Conservation (phyloP, 1,140 invertebrate genomes). For the Drosophila paulistorum region DNA sequence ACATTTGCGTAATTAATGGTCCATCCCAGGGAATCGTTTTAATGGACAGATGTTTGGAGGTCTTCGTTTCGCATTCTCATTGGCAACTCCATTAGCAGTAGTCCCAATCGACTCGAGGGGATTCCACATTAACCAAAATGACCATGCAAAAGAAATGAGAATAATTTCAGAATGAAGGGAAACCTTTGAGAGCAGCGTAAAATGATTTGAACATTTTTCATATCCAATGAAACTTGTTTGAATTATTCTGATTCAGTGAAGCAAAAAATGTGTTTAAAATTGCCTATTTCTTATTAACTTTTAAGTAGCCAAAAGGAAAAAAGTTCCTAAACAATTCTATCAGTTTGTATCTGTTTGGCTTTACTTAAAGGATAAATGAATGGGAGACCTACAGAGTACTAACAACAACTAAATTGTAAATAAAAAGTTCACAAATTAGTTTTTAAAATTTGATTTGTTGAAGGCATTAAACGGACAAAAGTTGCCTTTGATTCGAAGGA, state of each 20-base stretch:
- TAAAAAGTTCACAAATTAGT: too few species aligned
- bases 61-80: conserved; percentile 50
- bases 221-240: not conserved
- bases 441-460: too few species aligned
- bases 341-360: too few species aligned
- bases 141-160: conserved; percentile 14
- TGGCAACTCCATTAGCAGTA: conserved; percentile 71
- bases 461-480: too few species aligned
- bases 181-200: not conserved
- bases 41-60: conserved; percentile 59
- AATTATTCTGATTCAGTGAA: not conserved
- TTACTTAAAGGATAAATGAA: too few species aligned
- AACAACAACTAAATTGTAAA: too few species aligned
- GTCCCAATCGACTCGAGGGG: conserved; percentile 40
- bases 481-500: too few species aligned
- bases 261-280: not conserved
- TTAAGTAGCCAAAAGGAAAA: not conserved
- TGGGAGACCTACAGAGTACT: too few species aligned
- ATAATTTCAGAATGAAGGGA: not conserved
- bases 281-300: not conserved
- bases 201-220: conserved; percentile 7
- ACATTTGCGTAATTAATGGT: conserved; percentile 67
- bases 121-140: conserved; percentile 65
- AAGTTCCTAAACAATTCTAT: too few species aligned
- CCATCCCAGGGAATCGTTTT: conserved; percentile 55